These are phyloP conservation scores for Caretta caretta DNA, from an alignment of 2,113 vertebrate genomes.

Conservation along the genomic window DNA sequence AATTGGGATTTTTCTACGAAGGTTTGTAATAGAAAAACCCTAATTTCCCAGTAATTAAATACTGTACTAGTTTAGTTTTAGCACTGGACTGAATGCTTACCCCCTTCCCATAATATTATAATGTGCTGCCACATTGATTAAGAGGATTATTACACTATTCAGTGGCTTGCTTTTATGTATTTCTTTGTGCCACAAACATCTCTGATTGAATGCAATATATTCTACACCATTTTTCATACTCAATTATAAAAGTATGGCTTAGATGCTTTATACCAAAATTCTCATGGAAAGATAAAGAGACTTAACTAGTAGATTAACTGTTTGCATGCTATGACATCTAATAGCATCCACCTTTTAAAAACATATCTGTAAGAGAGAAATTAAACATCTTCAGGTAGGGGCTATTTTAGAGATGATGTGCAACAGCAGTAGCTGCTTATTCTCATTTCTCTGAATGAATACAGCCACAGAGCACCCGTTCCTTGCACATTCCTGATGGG, in stretches of 20 bases:
- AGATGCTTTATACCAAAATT: neutral
- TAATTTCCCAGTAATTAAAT: rapidly evolving
- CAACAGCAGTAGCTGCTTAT: neutral
- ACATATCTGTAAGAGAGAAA: neutral
- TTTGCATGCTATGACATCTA: rapidly evolving
- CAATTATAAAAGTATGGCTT: neutral
- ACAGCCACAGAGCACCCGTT: conserved; percentile 72
- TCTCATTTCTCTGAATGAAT: neutral
- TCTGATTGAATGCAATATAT: rapidly evolving
- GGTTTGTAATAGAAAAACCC: too few species aligned
- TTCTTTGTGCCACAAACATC: neutral
- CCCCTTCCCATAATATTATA: neutral
- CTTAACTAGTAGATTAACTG: neutral
- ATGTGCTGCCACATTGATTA: neutral
- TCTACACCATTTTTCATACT: neutral
- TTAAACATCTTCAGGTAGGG: conserved; percentile 4
- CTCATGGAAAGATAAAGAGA: neutral
- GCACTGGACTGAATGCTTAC: rapidly evolving
- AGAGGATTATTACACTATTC: neutral
- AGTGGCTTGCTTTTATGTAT: rapidly evolving
- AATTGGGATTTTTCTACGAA: neutral
- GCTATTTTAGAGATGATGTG: neutral
- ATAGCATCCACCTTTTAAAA: neutral
- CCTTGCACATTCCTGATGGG: conserved; percentile 74
- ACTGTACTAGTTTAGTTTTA: rapidly evolving